A percentile compares a stretch with the other conserved stretches of the same genome.
Evolutionary conservation across 64 coral and sea anemone genomes (phyloP).

Genomic region (Stichodactyla mertensii): DNA sequence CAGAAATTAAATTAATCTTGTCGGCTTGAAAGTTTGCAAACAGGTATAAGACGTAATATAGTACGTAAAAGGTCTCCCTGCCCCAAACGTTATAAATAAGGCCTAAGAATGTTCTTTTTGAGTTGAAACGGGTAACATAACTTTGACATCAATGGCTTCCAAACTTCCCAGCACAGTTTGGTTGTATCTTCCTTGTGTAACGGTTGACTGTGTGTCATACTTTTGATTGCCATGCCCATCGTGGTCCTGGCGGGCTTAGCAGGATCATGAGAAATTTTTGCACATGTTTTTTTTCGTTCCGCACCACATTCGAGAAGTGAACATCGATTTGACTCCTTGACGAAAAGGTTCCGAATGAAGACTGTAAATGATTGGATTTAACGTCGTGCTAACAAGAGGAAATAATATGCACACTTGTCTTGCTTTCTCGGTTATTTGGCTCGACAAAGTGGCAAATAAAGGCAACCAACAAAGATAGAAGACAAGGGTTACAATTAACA

Average conservation of each 20-base stretch:
- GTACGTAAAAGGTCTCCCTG: too few relatives aligned
- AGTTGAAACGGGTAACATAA: too few relatives aligned
- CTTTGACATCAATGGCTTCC: too few relatives aligned
- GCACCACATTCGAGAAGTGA: not conserved
- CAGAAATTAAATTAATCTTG: too few relatives aligned
- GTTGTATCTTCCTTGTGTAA: too few relatives aligned
- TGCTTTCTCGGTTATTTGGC: not conserved
- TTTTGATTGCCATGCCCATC: not conserved
- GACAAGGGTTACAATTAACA: conserved; percentile 21
- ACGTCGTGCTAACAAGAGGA: not conserved
- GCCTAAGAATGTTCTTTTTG: too few relatives aligned
- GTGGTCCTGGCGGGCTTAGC: not conserved
- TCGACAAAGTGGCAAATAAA: not conserved
- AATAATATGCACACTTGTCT: not conserved
- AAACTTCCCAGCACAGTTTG: too few relatives aligned
- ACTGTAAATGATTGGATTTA: conserved; percentile 8
- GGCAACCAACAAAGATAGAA: conserved; percentile 38
- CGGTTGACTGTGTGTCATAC: not conserved
- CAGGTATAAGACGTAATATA: too few relatives aligned
- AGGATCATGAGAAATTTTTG: not conserved
- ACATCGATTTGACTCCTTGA: not conserved
- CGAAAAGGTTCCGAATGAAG: conserved; percentile 2
- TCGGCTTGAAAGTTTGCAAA: too few relatives aligned
- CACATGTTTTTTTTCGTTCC: not conserved
- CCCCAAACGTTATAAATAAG: too few relatives aligned